These are phyloP conservation scores for Tipula unca DNA, from an alignment of 2,888 invertebrate genomes.

Conservation along the genomic window DNA sequence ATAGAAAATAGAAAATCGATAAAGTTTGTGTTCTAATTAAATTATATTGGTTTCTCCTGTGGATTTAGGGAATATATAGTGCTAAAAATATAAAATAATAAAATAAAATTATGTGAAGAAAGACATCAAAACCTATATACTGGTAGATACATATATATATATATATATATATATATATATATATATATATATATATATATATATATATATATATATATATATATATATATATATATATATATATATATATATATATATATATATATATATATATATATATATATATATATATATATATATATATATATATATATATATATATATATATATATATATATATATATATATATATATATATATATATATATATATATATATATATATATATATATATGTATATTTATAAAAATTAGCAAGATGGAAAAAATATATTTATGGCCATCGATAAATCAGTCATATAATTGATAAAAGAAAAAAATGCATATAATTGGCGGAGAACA, in stretches of 20 bases:
- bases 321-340: background rate
- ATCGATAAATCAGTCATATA: background rate
- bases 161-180: no score
- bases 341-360: background rate
- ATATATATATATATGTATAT: background rate
- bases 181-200: no score
- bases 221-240: background rate
- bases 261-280: background rate
- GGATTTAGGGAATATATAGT: background rate
- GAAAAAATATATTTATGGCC: background rate
- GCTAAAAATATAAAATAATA: background rate
- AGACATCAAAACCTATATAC: background rate
- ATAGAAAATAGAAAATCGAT: background rate
- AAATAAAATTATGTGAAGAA: background rate
- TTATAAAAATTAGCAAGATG: background rate
- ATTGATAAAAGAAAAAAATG: conserved; percentile 2
- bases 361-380: background rate
- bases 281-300: no score
- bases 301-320: no score
- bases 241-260: background rate
- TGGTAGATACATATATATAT: background rate
- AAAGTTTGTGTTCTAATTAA: background rate
- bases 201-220: background rate
- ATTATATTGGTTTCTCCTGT: background rate
- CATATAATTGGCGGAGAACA: background rate